A percentile compares a stretch with the other conserved stretches of the same genome.
Evolutionary conservation across 2,797 vertebrate species (phyloP).

Genomic region (Sebastes baramenuke): DNA sequence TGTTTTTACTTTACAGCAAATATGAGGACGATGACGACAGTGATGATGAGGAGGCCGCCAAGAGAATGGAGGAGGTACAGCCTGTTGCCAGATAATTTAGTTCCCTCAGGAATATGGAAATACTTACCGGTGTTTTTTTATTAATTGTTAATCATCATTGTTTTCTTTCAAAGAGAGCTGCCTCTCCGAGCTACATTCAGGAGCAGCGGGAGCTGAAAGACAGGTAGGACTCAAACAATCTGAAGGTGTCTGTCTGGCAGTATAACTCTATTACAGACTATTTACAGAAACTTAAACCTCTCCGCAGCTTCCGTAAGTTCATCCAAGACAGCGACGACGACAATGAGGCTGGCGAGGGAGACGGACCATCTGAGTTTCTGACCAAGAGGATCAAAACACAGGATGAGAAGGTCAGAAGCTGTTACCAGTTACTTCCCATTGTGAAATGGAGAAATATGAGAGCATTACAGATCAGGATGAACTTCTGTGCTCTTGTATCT

Average conservation of each 20-base stretch:
- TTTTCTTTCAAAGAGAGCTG: conserved; percentile 72
- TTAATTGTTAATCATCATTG: neutral
- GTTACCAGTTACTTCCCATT: accelerated
- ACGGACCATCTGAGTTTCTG: conserved; percentile 72
- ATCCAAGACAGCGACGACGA: conserved; percentile 85
- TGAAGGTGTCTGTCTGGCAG: accelerated
- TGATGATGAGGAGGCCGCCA: conserved; percentile 72
- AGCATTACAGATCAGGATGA: neutral
- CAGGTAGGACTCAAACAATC: conserved; percentile 71
- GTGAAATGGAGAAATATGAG: neutral
- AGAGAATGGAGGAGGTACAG: conserved; percentile 76
- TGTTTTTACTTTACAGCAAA: conserved; percentile 40
- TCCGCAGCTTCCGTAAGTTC: conserved; percentile 85
- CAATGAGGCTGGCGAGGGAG: conserved; percentile 33
- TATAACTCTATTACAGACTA: accelerated
- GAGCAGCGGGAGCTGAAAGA: conserved; percentile 88
- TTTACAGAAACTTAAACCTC: neutral
- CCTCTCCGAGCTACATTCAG: conserved; percentile 86
- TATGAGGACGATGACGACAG: conserved; percentile 82
- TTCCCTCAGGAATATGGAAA: neutral
- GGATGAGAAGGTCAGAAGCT: conserved; percentile 85
- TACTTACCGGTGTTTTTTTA: no score
- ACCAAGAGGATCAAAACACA: conserved; percentile 81
- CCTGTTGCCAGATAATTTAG: neutral
- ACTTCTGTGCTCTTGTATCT: neutral